Conservation (phyloP, 2,888 invertebrate species). For the Athalia circularis region DNA sequence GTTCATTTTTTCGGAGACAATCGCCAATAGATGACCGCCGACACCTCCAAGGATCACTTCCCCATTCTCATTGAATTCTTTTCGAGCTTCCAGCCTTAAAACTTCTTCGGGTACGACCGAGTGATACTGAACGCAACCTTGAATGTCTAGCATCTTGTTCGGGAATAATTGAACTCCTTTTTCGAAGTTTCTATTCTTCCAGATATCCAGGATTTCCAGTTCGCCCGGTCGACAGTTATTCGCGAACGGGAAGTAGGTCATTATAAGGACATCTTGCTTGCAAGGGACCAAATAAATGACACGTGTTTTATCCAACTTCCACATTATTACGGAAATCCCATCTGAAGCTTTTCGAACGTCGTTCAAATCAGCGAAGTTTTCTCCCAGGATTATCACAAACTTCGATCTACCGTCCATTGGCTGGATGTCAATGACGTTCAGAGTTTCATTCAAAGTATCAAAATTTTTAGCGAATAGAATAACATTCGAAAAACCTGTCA, state of each 20-base stretch:
- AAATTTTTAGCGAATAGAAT: slow-evolving; percentile 8
- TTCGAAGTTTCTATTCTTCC: background rate
- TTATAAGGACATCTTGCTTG: background rate
- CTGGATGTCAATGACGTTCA: background rate
- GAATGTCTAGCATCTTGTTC: slow-evolving; percentile 7
- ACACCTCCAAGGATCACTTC: background rate
- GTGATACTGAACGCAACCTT: slow-evolving; percentile 18
- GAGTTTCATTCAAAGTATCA: slow-evolving; percentile 2
- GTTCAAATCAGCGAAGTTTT: slow-evolving; percentile 1
- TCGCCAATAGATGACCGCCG: background rate
- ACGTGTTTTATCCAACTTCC: slow-evolving; percentile 25
- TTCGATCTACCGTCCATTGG: background rate
- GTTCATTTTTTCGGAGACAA: slow-evolving; percentile 20
- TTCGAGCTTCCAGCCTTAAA: background rate
- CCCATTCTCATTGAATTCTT: slow-evolving; percentile 2
- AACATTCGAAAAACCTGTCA: slow-evolving; percentile 5
- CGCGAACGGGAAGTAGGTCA: slow-evolving; percentile 16
- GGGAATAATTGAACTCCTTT: slow-evolving; percentile 15
- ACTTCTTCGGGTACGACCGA: background rate
- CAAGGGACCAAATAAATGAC: slow-evolving; percentile 29
- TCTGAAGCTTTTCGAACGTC: slow-evolving; percentile 1
- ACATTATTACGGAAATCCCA: slow-evolving; percentile 3
- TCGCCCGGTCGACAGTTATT: slow-evolving; percentile 16
- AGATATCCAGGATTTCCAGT: slow-evolving; percentile 10
- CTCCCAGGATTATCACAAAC: background rate